phyloP scores from a whole-genome alignment of 2,888 invertebrate genomes.

The Cynaeus angustus region DNA sequence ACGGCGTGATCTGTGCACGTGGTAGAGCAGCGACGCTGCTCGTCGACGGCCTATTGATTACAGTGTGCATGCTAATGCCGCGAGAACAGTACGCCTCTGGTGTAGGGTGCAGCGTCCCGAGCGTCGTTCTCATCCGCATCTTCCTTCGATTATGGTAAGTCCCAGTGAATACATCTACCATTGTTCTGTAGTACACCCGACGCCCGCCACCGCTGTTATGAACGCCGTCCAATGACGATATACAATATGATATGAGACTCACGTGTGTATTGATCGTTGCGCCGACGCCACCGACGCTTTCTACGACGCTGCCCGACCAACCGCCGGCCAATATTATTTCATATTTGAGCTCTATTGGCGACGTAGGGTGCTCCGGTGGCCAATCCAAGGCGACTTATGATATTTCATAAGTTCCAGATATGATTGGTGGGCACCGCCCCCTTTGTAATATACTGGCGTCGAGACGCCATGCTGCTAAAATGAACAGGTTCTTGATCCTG shows the following conservation, averaged over 20 bases:
- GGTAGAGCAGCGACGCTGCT: slow-evolving; percentile 57
- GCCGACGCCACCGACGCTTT: slow-evolving; percentile 65
- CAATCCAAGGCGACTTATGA: slow-evolving; percentile 65
- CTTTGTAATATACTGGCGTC: slow-evolving; percentile 58
- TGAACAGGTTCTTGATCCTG: not conserved
- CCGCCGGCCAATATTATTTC: slow-evolving; percentile 77
- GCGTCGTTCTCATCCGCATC: slow-evolving; percentile 15
- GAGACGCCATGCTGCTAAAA: slow-evolving; percentile 55
- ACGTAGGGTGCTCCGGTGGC: slow-evolving; percentile 71
- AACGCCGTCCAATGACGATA: slow-evolving; percentile 69
- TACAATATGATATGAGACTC: slow-evolving; percentile 70
- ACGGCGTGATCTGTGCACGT: slow-evolving; percentile 62
- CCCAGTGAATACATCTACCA: slow-evolving; percentile 40
- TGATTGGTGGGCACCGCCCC: slow-evolving; percentile 64
- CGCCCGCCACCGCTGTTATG: slow-evolving; percentile 60
- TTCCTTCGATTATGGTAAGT: slow-evolving; percentile 52
- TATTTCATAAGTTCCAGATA: slow-evolving; percentile 66
- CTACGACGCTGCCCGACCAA: slow-evolving; percentile 73
- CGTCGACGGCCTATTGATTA: slow-evolving; percentile 65
- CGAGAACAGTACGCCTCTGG: slow-evolving; percentile 59
- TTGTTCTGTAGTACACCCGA: slow-evolving; percentile 48
- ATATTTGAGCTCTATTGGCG: slow-evolving; percentile 76
- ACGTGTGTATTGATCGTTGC: slow-evolving; percentile 70
- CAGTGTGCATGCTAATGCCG: slow-evolving; percentile 69
- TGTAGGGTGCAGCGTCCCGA: slow-evolving; percentile 52